phyloP scores from a whole-genome alignment of 2,797 vertebrate genomes.

The Hydrocynus forskahlii region DNA sequence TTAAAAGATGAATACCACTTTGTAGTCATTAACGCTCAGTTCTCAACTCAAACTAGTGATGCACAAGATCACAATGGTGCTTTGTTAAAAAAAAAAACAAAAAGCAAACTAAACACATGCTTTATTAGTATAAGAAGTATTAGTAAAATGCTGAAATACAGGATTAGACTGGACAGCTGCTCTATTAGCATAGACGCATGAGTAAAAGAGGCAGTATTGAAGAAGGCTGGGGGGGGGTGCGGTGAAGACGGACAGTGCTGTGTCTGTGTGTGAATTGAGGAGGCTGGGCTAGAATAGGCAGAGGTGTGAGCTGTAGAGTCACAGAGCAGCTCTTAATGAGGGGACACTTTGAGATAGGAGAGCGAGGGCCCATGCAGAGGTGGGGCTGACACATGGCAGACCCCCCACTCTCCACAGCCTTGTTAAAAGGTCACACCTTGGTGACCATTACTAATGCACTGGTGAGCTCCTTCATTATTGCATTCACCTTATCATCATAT shows the following conservation, averaged over 20 bases:
- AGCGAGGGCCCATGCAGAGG: conserved; percentile 65
- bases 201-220: conserved; percentile 24
- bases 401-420: conserved; percentile 73
- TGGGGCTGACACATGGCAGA: conserved; percentile 76
- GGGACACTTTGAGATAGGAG: conserved; percentile 55
- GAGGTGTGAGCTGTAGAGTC: conserved; percentile 31
- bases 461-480: conserved; percentile 74
- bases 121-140: conserved; percentile 6
- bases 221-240: background rate
- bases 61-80: background rate
- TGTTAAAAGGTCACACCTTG: conserved; percentile 86
- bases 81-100: background rate
- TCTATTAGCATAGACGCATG: background rate
- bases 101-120: background rate
- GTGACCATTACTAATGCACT: conserved; percentile 72
- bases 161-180: background rate
- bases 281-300: conserved; percentile 10
- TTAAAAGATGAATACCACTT: conserved; percentile 4
- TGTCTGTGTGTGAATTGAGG: background rate
- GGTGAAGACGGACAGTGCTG: background rate
- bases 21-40: background rate
- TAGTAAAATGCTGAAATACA: conserved; percentile 20
- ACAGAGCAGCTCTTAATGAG: conserved; percentile 70
- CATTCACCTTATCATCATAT: conserved; percentile 75
- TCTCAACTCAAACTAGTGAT: background rate